Conservation (phyloP, 2,888 invertebrate genomes). For the Nephrotoma appendiculata region DNA sequence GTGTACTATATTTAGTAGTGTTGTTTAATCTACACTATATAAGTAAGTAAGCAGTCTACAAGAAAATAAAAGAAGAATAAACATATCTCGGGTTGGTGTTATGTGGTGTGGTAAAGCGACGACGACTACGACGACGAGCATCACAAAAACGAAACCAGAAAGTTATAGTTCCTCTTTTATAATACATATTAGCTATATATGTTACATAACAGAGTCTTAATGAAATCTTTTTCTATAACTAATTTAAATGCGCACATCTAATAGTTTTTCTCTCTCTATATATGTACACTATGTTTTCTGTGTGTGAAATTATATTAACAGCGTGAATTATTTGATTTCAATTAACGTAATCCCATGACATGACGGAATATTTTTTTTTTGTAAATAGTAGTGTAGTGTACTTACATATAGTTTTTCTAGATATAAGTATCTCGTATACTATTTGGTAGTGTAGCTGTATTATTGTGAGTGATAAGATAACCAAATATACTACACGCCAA, state of each 20-base stretch:
- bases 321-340: background rate
- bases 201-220: background rate
- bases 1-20: background rate
- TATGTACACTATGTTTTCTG: background rate
- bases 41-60: background rate
- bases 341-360: background rate
- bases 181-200: background rate
- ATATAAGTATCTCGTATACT: background rate
- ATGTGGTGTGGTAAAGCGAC: background rate
- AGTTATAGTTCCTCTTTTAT: background rate
- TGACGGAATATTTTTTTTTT: background rate
- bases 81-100: background rate
- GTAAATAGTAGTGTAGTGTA: background rate
- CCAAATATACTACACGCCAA: background rate
- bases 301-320: background rate
- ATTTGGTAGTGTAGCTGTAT: background rate
- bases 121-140: background rate
- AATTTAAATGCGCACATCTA: background rate
- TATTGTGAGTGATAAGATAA: background rate
- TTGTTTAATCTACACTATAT: background rate
- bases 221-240: background rate
- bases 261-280: background rate
- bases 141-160: background rate
- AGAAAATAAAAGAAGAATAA: background rate
- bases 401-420: background rate